phyloP scores from a whole-genome alignment of 2,888 invertebrate species.

The Rhabditoides inermis region DNA sequence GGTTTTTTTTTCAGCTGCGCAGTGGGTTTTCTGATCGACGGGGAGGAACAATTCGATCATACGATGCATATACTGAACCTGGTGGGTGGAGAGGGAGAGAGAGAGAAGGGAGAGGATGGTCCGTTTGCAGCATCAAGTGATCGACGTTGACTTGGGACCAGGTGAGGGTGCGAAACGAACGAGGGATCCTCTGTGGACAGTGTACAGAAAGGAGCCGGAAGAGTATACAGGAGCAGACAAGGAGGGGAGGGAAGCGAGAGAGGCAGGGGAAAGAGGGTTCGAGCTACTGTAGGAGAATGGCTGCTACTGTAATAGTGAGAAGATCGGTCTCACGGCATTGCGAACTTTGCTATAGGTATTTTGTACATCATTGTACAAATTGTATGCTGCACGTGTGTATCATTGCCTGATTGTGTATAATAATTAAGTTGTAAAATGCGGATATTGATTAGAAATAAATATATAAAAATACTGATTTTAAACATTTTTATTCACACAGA shows the following conservation, averaged over 20 bases:
- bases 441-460: no score
- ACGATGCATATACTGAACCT: slow-evolving; percentile 16
- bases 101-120: neutral
- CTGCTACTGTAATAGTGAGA: neutral
- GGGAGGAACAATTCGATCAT: slow-evolving; percentile 15
- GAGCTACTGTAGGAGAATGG: neutral
- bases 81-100: slow-evolving; percentile 6
- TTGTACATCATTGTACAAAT: no score
- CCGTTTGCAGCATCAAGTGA: slow-evolving; percentile 26
- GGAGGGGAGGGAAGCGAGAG: neutral
- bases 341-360: no score
- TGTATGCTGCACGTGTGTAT: no score
- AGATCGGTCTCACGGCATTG: neutral
- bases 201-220: no score
- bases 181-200: slow-evolving; percentile 23
- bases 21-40: slow-evolving; percentile 32
- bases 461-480: no score
- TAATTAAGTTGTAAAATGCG: no score
- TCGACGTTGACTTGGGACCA: slow-evolving; percentile 27
- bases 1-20: slow-evolving; percentile 38
- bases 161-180: slow-evolving; percentile 26
- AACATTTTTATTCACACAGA: no score
- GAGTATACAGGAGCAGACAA: no score
- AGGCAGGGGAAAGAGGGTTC: slow-evolving; percentile 2
- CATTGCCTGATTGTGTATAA: no score